Conservation (phyloP, 2,888 invertebrate species). For the Heliconius sara region DNA sequence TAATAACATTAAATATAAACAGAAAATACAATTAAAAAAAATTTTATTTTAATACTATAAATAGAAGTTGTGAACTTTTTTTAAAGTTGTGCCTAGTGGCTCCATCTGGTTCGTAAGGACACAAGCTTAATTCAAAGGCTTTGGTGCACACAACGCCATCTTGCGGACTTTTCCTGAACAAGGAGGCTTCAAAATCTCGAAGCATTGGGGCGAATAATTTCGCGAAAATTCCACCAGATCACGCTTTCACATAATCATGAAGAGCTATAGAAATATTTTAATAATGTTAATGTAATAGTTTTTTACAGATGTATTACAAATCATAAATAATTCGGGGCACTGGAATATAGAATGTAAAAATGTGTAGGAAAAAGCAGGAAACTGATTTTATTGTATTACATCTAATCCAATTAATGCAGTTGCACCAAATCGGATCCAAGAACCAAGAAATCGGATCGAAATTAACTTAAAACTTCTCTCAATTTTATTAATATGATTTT, state of each 20-base stretch:
- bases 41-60: not conserved
- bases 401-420: not conserved
- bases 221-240: constrained; percentile 65
- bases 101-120: constrained; percentile 64
- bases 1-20: too few relatives aligned
- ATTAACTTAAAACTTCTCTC: not conserved
- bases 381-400: not conserved
- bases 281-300: not conserved
- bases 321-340: not conserved
- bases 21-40: not conserved
- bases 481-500: not conserved
- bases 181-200: constrained; percentile 60
- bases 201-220: constrained; percentile 54
- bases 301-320: not conserved
- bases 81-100: constrained; percentile 49
- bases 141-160: constrained; percentile 65
- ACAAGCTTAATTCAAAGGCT: constrained; percentile 56
- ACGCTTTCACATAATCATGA: constrained; percentile 57
- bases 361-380: not conserved
- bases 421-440: not conserved
- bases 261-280: not conserved
- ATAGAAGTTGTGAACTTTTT: not conserved
- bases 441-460: not conserved
- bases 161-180: constrained; percentile 71
- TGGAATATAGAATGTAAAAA: not conserved